These are phyloP conservation scores for Perodicticus potto DNA, from an alignment of 2,797 vertebrate genomes.

Conservation along the genomic window DNA sequence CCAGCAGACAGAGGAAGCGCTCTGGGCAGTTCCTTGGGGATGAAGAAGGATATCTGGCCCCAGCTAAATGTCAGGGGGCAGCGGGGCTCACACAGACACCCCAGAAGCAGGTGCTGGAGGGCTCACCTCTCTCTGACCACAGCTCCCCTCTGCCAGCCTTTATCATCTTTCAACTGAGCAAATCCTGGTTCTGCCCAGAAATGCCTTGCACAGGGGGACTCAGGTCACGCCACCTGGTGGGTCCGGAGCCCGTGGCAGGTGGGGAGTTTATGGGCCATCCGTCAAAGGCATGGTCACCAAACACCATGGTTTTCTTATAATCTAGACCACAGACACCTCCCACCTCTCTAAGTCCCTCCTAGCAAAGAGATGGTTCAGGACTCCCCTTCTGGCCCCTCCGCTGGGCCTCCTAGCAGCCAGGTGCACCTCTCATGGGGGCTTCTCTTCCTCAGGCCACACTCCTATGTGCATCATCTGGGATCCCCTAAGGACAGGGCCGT, in stretches of 20 bases:
- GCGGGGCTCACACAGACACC: neutral
- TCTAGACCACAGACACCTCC: neutral
- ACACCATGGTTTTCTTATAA: neutral
- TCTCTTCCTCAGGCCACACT: accelerated
- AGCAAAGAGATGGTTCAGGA: accelerated
- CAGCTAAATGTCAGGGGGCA: accelerated
- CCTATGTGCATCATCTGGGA: neutral
- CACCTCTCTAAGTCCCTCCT: neutral
- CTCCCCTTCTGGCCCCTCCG: neutral
- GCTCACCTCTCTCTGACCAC: accelerated
- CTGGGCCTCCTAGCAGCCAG: neutral
- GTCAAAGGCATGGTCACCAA: accelerated
- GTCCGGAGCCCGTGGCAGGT: accelerated
- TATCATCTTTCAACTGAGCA: neutral
- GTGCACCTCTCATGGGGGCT: accelerated
- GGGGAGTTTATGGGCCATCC: no score
- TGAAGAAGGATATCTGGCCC: neutral
- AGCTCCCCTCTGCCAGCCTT: accelerated
- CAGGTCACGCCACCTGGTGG: neutral
- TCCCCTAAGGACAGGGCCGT: neutral
- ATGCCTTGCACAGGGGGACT: no score
- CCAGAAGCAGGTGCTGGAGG: accelerated
- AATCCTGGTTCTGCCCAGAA: neutral
- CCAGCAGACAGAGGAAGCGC: accelerated
- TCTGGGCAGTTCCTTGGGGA: accelerated